phyloP scores from a whole-genome alignment of 2,113 vertebrate species.

The Gila orcuttii region DNA sequence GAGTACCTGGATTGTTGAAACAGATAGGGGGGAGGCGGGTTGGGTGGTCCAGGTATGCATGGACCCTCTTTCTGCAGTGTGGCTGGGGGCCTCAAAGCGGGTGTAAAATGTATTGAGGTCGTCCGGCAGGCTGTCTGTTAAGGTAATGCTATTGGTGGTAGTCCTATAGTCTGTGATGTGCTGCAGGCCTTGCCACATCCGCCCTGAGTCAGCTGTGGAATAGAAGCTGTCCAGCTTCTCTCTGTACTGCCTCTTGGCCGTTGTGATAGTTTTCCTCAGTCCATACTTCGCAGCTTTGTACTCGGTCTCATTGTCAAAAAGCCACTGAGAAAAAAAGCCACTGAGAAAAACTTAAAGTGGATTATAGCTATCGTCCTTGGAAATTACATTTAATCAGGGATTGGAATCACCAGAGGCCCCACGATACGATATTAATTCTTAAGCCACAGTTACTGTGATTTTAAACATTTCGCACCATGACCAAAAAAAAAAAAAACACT shows the following conservation, averaged over 20 bases:
- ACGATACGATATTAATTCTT: no score
- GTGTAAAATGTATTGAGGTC: no score
- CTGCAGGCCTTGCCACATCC: no score
- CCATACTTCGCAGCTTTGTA: slow-evolving; percentile 27
- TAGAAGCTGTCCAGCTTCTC: slow-evolving; percentile 32
- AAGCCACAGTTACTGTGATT: no score
- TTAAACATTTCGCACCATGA: not conserved
- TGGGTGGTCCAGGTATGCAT: not conserved
- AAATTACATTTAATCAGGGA: not conserved
- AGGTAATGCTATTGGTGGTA: no score
- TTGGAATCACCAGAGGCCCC: no score
- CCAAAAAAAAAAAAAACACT: not conserved
- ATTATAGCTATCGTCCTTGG: not conserved
- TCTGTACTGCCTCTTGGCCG: slow-evolving; percentile 37
- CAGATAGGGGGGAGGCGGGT: not conserved
- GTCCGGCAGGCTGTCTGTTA: no score
- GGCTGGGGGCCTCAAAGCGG: no score
- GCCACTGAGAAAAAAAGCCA: no score
- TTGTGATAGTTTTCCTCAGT: slow-evolving; percentile 26
- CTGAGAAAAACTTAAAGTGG: not conserved
- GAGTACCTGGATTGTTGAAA: not conserved
- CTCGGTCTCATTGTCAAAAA: slow-evolving; percentile 7
- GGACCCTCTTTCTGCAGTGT: no score
- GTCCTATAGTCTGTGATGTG: no score
- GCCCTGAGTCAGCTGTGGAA: no score